Conservation (phyloP, 2,797 vertebrate genomes). For the Pseudomugil gertrudae region DNA sequence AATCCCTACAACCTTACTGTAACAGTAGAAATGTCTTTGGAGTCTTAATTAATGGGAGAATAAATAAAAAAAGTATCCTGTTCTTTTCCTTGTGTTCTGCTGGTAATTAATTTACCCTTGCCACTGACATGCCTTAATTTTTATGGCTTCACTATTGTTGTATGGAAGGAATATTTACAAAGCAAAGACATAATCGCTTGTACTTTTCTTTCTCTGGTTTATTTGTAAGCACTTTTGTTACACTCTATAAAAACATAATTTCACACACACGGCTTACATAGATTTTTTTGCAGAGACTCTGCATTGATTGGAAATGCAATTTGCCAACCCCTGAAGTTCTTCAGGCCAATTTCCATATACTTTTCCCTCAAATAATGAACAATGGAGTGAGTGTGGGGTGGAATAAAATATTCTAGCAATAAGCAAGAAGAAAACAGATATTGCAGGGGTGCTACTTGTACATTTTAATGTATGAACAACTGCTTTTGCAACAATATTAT, state of each 20-base stretch:
- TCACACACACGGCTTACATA: slow-evolving; percentile 67
- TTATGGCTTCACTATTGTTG: slow-evolving; percentile 39
- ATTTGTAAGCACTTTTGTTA: slow-evolving; percentile 49
- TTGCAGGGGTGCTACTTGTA: slow-evolving; percentile 20
- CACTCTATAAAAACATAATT: slow-evolving; percentile 79
- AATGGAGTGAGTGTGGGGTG: slow-evolving; percentile 39
- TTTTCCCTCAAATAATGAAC: slow-evolving; percentile 54
- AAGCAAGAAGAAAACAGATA: not conserved
- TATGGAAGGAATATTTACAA: slow-evolving; percentile 63
- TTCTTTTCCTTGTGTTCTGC: slow-evolving; percentile 15
- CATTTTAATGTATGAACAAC: slow-evolving; percentile 17
- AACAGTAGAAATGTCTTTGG: slow-evolving; percentile 55
- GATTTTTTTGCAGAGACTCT: slow-evolving; percentile 63
- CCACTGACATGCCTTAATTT: slow-evolving; percentile 47
- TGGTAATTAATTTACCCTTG: slow-evolving; percentile 54
- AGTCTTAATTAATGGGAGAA: slow-evolving; percentile 51
- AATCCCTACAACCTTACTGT: slow-evolving; percentile 48
- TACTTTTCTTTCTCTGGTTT: slow-evolving; percentile 57
- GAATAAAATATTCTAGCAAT: slow-evolving; percentile 58
- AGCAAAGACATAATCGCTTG: slow-evolving; percentile 63
- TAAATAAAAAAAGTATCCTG: slow-evolving; percentile 31
- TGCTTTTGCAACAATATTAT: slow-evolving; percentile 10
- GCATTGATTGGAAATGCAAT: slow-evolving; percentile 77
- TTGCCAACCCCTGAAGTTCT: slow-evolving; percentile 70
- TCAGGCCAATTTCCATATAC: slow-evolving; percentile 64